Percentiles rank a stretch among this genome's conserved stretches.
These are phyloP conservation scores for Drosophila tani DNA, from an alignment of 1,140 invertebrate species.

Conservation along the genomic window DNA sequence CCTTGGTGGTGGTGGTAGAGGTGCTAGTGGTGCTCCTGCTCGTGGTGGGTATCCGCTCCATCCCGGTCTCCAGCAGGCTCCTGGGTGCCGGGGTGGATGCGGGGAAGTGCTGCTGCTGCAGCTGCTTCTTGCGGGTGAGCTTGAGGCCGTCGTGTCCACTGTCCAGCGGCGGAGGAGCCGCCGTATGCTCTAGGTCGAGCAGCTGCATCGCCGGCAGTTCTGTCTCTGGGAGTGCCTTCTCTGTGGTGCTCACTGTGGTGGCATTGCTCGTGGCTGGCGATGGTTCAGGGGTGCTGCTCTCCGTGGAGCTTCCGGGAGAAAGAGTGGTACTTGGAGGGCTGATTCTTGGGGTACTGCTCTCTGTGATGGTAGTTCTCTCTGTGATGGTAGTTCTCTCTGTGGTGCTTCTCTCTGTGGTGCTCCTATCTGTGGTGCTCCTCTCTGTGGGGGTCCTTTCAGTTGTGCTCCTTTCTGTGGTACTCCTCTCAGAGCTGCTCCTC, in stretches of 20 bases:
- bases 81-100: constrained; percentile 14
- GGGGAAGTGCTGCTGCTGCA: constrained; percentile 73
- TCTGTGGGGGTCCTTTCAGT: background rate
- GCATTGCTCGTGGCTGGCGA: background rate
- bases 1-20: background rate
- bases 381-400: background rate
- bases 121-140: constrained; percentile 76
- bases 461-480: background rate
- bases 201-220: constrained; percentile 52
- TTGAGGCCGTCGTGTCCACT: constrained; percentile 79
- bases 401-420: background rate
- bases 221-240: background rate
- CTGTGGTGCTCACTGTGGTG: constrained; percentile 6
- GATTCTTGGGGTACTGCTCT: background rate
- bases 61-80: constrained; percentile 30
- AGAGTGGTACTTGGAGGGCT: constrained; percentile 5
- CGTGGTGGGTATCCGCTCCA: constrained; percentile 17
- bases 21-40: constrained; percentile 5
- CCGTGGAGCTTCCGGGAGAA: background rate
- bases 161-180: constrained; percentile 47
- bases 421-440: background rate
- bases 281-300: constrained; percentile 5
- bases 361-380: background rate
- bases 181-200: constrained; percentile 68
- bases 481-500: background rate